These are phyloP conservation scores for Vulpes vulpes DNA, from an alignment of 2,113 vertebrate genomes.

Conservation along the genomic window DNA sequence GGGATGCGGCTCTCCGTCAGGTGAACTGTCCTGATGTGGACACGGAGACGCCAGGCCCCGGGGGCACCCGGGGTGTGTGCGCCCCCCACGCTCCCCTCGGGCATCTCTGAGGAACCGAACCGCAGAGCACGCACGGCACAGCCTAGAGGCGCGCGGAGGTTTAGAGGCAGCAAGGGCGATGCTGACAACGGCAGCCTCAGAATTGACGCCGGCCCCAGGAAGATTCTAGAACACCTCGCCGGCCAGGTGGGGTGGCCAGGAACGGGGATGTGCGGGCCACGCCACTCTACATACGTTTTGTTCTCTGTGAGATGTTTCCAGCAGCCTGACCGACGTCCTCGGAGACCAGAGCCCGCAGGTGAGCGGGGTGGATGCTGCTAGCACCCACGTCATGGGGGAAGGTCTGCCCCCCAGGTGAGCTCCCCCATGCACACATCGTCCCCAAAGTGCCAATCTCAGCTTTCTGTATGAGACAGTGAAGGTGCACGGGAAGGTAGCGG, in stretches of 20 bases:
- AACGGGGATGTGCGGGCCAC: background rate
- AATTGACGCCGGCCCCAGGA: background rate
- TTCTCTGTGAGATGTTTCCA: background rate
- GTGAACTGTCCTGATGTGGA: background rate
- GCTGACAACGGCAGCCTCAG: background rate
- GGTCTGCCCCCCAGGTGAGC: background rate
- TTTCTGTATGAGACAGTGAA: background rate
- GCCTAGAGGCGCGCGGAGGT: background rate
- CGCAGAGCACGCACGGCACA: rapidly evolving
- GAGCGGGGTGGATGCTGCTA: background rate
- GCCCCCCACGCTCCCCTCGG: background rate
- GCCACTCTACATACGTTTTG: background rate
- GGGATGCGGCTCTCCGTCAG: rapidly evolving
- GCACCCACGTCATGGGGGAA: background rate
- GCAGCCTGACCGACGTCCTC: background rate
- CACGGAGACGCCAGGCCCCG: background rate
- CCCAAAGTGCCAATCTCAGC: background rate
- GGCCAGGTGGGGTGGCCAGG: background rate
- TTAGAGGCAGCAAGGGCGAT: background rate
- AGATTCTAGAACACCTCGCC: background rate
- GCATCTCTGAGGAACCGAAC: background rate
- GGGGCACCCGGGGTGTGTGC: background rate
- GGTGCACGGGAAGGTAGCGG: rapidly evolving
- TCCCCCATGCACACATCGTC: rapidly evolving
- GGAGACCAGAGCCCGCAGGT: background rate